A percentile compares a stretch with the other conserved stretches of the same genome.
These are phyloP conservation scores for Ailurus styani DNA, from an alignment of 2,113 vertebrate species.

Conservation along the genomic window DNA sequence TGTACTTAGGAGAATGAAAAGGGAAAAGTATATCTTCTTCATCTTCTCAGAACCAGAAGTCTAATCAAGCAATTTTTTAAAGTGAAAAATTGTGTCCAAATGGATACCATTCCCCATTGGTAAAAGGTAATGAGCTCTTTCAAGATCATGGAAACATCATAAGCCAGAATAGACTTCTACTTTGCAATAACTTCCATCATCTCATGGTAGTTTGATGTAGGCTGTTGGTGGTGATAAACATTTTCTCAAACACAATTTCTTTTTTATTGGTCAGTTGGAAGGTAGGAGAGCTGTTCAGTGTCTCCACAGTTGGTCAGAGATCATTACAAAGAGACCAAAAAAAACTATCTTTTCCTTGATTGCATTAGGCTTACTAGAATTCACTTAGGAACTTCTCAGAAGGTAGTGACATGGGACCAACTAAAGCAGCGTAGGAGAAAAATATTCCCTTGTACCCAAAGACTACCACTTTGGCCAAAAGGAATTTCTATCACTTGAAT, in stretches of 20 bases:
- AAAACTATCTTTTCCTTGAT: background rate
- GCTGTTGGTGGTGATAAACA: background rate
- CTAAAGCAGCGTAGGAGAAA: background rate
- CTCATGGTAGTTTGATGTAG: background rate
- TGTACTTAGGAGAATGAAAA: background rate
- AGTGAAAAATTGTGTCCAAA: background rate
- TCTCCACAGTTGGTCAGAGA: background rate
- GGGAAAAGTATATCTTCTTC: background rate
- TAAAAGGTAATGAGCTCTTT: background rate
- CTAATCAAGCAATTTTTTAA: background rate
- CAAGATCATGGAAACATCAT: background rate
- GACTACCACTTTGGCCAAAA: background rate
- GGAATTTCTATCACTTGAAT: slow-evolving; percentile 17
- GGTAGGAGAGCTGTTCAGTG: background rate
- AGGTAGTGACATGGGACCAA: background rate
- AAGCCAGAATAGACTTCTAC: background rate
- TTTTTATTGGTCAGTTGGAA: background rate
- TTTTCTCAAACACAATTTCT: background rate
- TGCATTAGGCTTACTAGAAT: background rate
- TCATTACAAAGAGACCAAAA: background rate
- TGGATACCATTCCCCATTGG: background rate
- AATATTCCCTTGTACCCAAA: background rate
- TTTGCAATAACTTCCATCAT: background rate
- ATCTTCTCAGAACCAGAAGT: background rate
- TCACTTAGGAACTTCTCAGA: background rate